These are phyloP conservation scores for Holothuria scabra DNA, from an alignment of 53 echinoderm and acorn worm species.

Conservation along the genomic window DNA sequence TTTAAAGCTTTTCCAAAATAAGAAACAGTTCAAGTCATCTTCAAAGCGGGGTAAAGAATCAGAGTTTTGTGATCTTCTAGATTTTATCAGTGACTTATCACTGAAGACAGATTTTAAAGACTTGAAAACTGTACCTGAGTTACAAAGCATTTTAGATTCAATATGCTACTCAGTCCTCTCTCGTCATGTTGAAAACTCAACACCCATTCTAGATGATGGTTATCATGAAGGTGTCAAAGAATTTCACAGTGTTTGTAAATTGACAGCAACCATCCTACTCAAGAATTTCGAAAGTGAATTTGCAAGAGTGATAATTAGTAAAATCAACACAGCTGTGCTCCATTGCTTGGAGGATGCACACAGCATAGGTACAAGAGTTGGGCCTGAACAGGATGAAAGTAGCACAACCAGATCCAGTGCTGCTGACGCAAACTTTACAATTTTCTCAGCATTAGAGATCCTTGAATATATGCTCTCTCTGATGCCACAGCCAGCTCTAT, in stretches of 20 bases:
- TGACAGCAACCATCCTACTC: not conserved
- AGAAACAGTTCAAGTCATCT: no score
- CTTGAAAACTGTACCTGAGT: not conserved
- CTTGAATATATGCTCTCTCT: constrained; percentile 12
- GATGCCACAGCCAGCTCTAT: not conserved
- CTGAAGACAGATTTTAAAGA: not conserved
- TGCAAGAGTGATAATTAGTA: not conserved
- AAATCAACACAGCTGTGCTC: not conserved
- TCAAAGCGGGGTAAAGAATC: not conserved
- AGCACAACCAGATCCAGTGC: not conserved
- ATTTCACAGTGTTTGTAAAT: constrained; percentile 28
- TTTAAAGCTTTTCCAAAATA: not conserved
- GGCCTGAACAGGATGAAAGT: not conserved
- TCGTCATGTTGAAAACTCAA: not conserved
- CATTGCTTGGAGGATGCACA: constrained; percentile 10
- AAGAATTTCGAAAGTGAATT: constrained; percentile 17
- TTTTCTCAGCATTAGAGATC: constrained; percentile 23
- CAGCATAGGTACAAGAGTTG: not conserved
- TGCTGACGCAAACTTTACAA: constrained; percentile 9
- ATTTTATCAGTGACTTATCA: constrained; percentile 1
- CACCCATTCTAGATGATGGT: not conserved
- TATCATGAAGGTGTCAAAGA: not conserved
- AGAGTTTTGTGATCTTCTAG: constrained; percentile 15
- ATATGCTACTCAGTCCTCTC: constrained; percentile 30
- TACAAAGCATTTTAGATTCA: not conserved